These are phyloP conservation scores for Myotis myotis DNA, from an alignment of 2,797 vertebrate species.

Conservation along the genomic window DNA sequence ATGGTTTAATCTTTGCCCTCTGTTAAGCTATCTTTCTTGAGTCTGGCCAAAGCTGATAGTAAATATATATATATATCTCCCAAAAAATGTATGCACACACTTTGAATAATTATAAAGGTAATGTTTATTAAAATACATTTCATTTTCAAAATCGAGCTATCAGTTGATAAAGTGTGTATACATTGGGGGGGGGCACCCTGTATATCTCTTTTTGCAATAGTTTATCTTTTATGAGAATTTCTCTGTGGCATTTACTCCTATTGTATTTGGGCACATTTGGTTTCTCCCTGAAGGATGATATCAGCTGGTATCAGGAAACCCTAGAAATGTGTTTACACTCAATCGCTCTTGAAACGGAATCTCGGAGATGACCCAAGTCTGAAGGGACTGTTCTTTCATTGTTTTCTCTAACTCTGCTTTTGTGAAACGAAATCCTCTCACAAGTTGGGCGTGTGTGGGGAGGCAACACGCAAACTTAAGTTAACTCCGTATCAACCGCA, in stretches of 20 bases:
- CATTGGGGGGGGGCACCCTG: neutral
- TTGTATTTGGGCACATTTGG: slow-evolving; percentile 55
- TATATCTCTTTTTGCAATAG: neutral
- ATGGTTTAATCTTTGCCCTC: neutral
- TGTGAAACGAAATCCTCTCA: slow-evolving; percentile 52
- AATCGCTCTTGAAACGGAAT: slow-evolving; percentile 63
- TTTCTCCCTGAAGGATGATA: slow-evolving; percentile 44
- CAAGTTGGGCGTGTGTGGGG: neutral
- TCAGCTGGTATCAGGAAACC: slow-evolving; percentile 57
- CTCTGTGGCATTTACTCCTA: slow-evolving; percentile 16
- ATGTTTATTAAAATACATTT: too few relatives aligned
- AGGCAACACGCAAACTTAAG: neutral
- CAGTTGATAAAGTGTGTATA: too few relatives aligned
- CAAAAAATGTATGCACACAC: too few relatives aligned
- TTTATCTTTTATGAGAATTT: slow-evolving; percentile 24
- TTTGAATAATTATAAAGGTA: too few relatives aligned
- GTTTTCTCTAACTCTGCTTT: slow-evolving; percentile 50
- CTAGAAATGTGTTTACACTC: slow-evolving; percentile 59
- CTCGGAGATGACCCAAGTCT: slow-evolving; percentile 42
- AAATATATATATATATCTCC: neutral
- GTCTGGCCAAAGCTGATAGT: slow-evolving; percentile 5
- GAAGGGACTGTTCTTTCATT: slow-evolving; percentile 50
- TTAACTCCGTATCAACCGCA: slow-evolving; percentile 16
- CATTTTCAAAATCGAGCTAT: too few relatives aligned
- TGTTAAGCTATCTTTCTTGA: slow-evolving; percentile 37